Evolutionary conservation across 2,113 vertebrate genomes (phyloP), one percentile per base, ranked within the genome.

Genomic region (Apeltes quadracus): DNA sequence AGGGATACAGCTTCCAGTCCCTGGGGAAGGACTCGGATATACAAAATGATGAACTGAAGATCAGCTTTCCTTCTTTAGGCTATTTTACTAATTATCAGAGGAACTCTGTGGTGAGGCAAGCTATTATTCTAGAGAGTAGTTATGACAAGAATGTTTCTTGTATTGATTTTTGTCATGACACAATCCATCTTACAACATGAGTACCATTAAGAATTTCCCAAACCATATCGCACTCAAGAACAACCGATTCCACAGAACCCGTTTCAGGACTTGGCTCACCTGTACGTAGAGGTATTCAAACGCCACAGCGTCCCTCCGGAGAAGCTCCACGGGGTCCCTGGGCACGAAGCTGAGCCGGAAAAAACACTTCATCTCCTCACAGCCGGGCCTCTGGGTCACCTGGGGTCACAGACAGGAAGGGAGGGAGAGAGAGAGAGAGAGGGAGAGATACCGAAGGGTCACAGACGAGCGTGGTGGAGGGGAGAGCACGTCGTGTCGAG

Each of bases 211-310:
- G 48, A 18, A 69, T 55, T 46, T 39, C n/a, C 38, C 16, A 59
- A 59, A 56, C 38, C 41, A 54, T 25, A 5, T 18, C 38, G 27
- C 15, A 4, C 20, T 48, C 14, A 23, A 65, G 34, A 14, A 64
- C 36, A 55, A 55, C 16, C 27, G 3, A 36, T 38, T n/a, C 22
- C 15, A 25, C 25, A 18, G 39, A 38, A 1, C 18, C 5, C 8
- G 23, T 25, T 53, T 6, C 1, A 22, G 18, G 5, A 22, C 57
- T 11, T 50, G 2, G 18, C 71, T 68, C 69, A 98, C 97, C 95
- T 99, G 97, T 48, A 99, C 96, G 20, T 98, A 99, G 58, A 99
- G 95, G 92, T 99, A 99, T 82, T 99, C 97, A 81, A 99, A 99
- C 58, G 97, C 97, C 82, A 99, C 95, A 1, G 95, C 95, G 90